phyloP scores from a whole-genome alignment of 2,797 vertebrate genomes.

The Rhabdophis nuchalis region DNA sequence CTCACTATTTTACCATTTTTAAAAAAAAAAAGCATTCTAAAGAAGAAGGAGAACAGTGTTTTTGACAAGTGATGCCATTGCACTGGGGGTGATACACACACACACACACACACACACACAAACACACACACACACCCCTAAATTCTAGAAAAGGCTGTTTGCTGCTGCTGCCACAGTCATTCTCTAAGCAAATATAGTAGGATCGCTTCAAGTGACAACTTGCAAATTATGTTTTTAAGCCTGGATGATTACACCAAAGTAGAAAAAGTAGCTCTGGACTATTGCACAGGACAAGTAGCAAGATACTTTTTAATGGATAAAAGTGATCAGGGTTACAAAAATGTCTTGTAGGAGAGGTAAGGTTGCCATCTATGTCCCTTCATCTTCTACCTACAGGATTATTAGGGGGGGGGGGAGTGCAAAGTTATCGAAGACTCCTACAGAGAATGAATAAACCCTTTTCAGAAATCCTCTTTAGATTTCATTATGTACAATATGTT shows the following conservation, averaged over 20 bases:
- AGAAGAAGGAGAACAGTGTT: background rate
- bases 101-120: no score
- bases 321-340: background rate
- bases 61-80: background rate
- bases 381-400: background rate
- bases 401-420: background rate
- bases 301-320: no score
- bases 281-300: background rate
- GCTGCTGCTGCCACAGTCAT: background rate
- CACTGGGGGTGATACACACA: background rate
- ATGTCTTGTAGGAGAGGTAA: background rate
- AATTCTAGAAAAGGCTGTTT: background rate
- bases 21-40: background rate
- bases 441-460: background rate
- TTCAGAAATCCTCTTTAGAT: background rate
- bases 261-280: background rate
- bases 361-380: background rate
- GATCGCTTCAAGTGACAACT: background rate
- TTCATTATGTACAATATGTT: background rate
- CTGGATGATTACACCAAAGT: background rate
- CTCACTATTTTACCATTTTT: background rate
- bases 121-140: background rate
- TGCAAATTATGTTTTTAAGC: background rate
- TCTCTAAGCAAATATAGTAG: background rate
- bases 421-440: background rate